Evolutionary conservation across 1,140 invertebrate species (phyloP).

Genomic region (Alviniconcha marisindica): DNA sequence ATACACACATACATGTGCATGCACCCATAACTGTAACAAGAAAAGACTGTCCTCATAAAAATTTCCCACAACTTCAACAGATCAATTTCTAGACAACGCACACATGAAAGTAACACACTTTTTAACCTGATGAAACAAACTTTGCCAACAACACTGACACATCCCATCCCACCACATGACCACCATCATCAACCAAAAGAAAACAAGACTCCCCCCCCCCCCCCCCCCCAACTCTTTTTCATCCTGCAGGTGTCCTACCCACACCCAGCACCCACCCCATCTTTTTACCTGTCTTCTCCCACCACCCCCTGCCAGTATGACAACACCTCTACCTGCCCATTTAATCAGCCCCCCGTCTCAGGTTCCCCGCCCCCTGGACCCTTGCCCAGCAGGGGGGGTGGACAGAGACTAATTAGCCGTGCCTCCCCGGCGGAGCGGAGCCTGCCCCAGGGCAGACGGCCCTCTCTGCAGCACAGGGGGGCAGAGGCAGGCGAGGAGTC

Average conservation of each 20-base stretch:
- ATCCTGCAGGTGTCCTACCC: neutral
- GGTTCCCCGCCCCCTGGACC: neutral
- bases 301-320: slow-evolving; percentile 14
- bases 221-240: neutral
- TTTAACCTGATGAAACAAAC: no score
- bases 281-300: slow-evolving; percentile 31
- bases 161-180: no score
- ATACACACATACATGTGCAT: no score
- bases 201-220: neutral
- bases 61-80: no score
- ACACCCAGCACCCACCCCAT: neutral
- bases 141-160: no score
- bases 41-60: no score
- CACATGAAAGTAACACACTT: no score
- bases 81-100: no score
- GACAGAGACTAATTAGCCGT: slow-evolving; percentile 22
- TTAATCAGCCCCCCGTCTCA: slow-evolving; percentile 22
- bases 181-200: no score
- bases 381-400: neutral
- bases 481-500: neutral
- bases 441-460: neutral
- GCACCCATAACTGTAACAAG: no score
- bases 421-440: neutral
- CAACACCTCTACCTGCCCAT: slow-evolving; percentile 25
- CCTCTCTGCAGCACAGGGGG: neutral